phyloP scores from a whole-genome alignment of 2,888 invertebrate species.

The Agrotis segetum region DNA sequence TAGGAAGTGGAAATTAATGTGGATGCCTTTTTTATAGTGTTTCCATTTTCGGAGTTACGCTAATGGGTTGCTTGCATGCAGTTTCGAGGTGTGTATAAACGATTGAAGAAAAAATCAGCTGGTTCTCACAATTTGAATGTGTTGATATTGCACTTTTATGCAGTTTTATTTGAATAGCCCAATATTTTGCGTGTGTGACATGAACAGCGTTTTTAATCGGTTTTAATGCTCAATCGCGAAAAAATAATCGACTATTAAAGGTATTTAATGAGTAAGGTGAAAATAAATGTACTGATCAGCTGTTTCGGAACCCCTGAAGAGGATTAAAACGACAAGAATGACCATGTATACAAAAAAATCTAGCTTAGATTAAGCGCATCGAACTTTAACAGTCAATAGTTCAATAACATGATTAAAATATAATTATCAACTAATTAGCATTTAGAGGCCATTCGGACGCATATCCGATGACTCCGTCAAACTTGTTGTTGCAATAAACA shows the following conservation, averaged over 20 bases:
- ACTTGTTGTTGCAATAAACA: neutral
- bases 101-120: neutral
- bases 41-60: conserved; percentile 21
- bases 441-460: conserved; percentile 19
- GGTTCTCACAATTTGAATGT: neutral
- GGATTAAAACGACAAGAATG: too few species aligned
- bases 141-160: neutral
- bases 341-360: too few species aligned
- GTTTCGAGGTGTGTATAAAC: neutral
- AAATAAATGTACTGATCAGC: too few species aligned
- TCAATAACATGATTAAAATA: conserved; percentile 21
- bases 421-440: conserved; percentile 20
- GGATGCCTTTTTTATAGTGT: conserved; percentile 42
- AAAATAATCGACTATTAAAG: too few species aligned
- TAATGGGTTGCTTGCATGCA: neutral
- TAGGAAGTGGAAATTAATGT: conserved; percentile 51
- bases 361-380: neutral
- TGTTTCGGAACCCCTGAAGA: too few species aligned
- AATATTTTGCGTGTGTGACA: too few species aligned
- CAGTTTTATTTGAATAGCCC: too few species aligned
- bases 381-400: conserved; percentile 19
- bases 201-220: too few species aligned
- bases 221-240: too few species aligned
- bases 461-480: conserved; percentile 30
- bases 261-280: too few species aligned